Conservation (phyloP, 2,113 vertebrate genomes). For the Pica pica region DNA sequence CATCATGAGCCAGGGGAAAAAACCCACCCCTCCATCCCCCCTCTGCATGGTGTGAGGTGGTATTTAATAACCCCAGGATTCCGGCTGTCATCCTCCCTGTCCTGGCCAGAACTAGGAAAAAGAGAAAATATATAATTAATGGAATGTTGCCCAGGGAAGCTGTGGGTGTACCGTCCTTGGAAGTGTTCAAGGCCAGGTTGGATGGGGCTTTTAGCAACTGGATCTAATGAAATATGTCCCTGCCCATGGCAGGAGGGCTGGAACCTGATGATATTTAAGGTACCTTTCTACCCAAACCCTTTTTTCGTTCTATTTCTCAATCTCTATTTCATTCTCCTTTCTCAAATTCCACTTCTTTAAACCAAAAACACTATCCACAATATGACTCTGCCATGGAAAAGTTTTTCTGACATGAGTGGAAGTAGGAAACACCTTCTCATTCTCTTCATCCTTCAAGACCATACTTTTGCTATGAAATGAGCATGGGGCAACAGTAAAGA, state of each 20-base stretch:
- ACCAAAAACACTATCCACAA: neutral
- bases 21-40: rapidly evolving
- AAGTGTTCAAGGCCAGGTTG: neutral
- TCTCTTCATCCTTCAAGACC: neutral
- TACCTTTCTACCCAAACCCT: rapidly evolving
- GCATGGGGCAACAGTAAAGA: neutral
- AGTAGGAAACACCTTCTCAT: neutral
- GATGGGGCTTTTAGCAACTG: neutral
- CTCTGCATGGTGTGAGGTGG: neutral
- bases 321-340: neutral
- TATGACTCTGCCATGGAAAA: neutral
- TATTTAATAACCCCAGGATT: neutral
- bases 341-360: neutral
- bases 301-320: neutral
- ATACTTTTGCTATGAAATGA: neutral
- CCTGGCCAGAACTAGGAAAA: neutral
- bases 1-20: neutral
- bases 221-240: neutral
- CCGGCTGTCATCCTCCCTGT: neutral
- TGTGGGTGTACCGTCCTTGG: neutral
- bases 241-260: neutral
- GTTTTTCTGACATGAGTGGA: rapidly evolving
- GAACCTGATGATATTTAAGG: neutral
- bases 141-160: neutral
- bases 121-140: neutral